phyloP scores from a whole-genome alignment of 2,113 vertebrate species.

The Lasiurus cinereus region DNA sequence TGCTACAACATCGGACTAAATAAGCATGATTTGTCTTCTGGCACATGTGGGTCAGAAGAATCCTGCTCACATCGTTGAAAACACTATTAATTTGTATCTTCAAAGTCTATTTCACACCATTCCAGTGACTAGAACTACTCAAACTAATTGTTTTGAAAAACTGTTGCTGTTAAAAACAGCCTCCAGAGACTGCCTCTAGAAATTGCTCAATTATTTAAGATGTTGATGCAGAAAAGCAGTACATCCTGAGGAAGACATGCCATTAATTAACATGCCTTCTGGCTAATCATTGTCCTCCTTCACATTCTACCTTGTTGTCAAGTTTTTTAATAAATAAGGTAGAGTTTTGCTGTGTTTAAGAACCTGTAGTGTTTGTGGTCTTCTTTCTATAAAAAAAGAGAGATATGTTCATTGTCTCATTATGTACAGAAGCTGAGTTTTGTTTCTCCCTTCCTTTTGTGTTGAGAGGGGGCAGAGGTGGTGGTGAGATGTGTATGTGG shows the following conservation, averaged over 20 bases:
- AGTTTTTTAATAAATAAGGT: slow-evolving; percentile 69
- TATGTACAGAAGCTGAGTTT: neutral
- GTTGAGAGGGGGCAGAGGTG: too few species aligned
- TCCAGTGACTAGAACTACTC: slow-evolving; percentile 31
- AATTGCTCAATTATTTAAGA: slow-evolving; percentile 84
- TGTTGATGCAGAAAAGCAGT: slow-evolving; percentile 77
- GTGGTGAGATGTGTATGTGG: rapidly evolving
- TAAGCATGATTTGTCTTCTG: neutral
- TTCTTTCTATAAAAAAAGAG: neutral
- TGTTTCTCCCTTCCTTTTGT: neutral
- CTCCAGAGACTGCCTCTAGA: slow-evolving; percentile 78
- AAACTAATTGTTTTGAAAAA: slow-evolving; percentile 69
- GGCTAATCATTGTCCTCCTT: slow-evolving; percentile 72
- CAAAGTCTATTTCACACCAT: slow-evolving; percentile 44
- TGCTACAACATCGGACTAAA: neutral
- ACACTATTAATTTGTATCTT: slow-evolving; percentile 69
- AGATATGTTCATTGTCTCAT: neutral
- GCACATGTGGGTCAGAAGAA: neutral
- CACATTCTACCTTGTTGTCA: slow-evolving; percentile 73
- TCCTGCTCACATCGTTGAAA: slow-evolving; percentile 58
- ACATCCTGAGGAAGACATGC: slow-evolving; percentile 72
- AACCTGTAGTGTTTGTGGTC: slow-evolving; percentile 45
- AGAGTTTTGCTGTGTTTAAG: slow-evolving; percentile 54
- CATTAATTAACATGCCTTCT: slow-evolving; percentile 83
- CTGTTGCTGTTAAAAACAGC: slow-evolving; percentile 75